Evolutionary conservation across 2,797 vertebrate genomes (phyloP).

Genomic region (Netta rufina): DNA sequence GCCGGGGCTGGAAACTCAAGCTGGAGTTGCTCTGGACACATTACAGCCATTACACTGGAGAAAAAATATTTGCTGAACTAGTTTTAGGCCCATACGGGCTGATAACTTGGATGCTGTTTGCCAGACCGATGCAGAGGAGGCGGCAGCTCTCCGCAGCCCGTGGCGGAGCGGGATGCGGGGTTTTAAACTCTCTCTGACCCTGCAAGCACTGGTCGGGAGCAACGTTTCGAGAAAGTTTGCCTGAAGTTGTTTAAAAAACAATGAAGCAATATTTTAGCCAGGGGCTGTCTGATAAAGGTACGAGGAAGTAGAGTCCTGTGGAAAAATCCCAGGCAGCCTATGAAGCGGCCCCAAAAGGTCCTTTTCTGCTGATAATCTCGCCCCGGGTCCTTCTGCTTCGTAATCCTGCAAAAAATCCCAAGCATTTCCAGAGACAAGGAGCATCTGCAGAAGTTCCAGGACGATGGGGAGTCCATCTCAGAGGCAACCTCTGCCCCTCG

Average conservation of each 20-base stretch:
- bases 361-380: constrained; percentile 7
- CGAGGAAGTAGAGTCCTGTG: neutral
- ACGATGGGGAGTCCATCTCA: neutral
- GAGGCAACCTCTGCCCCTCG: neutral
- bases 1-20: neutral
- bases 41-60: neutral
- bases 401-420: constrained; percentile 32
- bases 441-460: constrained; percentile 36
- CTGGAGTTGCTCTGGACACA: neutral
- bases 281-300: neutral
- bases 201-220: neutral
- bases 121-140: neutral
- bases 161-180: neutral
- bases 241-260: constrained; percentile 1
- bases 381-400: neutral
- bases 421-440: constrained; percentile 9
- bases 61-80: constrained; percentile 35
- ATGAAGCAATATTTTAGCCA: constrained; percentile 1
- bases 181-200: constrained; percentile 10
- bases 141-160: neutral
- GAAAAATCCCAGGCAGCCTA: neutral
- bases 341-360: neutral
- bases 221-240: neutral
- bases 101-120: neutral
- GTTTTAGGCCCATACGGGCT: neutral